Conservation (phyloP, 2,797 vertebrate genomes). For the Kryptopterus vitreolus region DNA sequence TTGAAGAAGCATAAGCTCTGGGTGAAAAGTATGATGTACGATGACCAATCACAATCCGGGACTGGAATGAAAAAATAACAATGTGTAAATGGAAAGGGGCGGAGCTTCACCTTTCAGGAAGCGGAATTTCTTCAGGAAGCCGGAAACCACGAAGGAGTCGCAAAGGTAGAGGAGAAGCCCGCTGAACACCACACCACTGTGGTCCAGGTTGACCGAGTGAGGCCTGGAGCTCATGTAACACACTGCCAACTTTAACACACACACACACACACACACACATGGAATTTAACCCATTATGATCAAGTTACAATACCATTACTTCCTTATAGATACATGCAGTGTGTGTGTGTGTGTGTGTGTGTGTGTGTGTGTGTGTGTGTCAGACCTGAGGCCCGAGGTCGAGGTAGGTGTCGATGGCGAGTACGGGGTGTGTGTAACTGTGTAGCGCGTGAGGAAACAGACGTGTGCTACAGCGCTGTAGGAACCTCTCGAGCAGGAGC, state of each 20-base stretch:
- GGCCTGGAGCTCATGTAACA: conserved; percentile 95
- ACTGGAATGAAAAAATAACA: not conserved
- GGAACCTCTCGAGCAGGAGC: conserved; percentile 94
- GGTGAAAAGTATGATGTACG: not conserved
- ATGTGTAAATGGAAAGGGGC: not conserved
- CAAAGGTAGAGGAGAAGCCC: conserved; percentile 96
- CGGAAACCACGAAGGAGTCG: conserved; percentile 93
- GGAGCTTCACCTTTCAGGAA: conserved; percentile 90
- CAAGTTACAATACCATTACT: not conserved
- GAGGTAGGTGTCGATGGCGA: conserved; percentile 96
- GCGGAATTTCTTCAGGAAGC: conserved; percentile 90
- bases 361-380: not conserved
- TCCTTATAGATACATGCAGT: not conserved
- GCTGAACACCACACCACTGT: conserved; percentile 89
- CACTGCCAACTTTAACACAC: conserved; percentile 80
- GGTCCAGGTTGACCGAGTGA: conserved; percentile 93
- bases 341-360: not conserved
- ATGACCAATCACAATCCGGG: too few relatives aligned
- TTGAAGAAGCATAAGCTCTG: not conserved
- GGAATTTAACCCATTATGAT: not conserved
- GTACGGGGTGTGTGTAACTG: conserved; percentile 86
- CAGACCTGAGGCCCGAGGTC: conserved; percentile 92
- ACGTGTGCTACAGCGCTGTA: conserved; percentile 87
- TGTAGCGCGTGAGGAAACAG: conserved; percentile 90
- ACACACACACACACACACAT: conserved; percentile 39